phyloP scores from a whole-genome alignment of 2,113 vertebrate species.

The Megaptera novaeangliae region DNA sequence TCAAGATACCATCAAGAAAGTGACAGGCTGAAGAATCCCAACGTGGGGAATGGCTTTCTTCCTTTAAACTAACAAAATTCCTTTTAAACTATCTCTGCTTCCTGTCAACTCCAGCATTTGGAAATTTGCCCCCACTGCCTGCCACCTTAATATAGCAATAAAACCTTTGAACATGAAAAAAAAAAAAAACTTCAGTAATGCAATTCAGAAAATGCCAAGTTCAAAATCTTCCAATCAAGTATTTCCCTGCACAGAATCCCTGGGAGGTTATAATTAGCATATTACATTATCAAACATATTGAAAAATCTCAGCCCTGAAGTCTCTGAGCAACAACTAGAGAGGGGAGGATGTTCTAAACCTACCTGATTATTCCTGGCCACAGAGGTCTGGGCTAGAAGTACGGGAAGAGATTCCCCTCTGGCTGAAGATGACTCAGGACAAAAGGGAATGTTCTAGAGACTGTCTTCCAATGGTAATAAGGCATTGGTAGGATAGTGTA shows the following conservation, averaged over 20 bases:
- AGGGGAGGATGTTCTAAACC: neutral
- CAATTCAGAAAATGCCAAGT: neutral
- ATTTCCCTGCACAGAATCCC: neutral
- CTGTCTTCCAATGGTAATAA: neutral
- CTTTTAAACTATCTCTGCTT: conserved; percentile 21
- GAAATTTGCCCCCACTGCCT: neutral
- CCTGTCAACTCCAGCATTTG: neutral
- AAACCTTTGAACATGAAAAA: neutral
- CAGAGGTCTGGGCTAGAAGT: neutral
- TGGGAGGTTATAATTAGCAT: neutral
- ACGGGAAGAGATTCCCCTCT: neutral
- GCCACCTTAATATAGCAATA: neutral
- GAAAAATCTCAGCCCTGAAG: neutral
- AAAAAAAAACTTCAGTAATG: neutral
- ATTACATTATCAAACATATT: neutral
- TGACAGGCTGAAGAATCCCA: neutral
- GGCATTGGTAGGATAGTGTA: neutral
- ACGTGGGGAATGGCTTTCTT: neutral
- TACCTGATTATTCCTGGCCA: neutral
- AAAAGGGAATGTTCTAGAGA: neutral
- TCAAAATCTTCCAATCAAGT: conserved; percentile 21
- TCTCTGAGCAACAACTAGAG: neutral
- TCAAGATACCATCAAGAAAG: neutral
- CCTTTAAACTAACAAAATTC: conserved; percentile 16
- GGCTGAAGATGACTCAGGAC: conserved; percentile 1